Percentiles rank a stretch among this genome's conserved stretches.
Evolutionary conservation across 2,888 invertebrate species (phyloP).

Genomic region (Rhimphoctona megacephalus): DNA sequence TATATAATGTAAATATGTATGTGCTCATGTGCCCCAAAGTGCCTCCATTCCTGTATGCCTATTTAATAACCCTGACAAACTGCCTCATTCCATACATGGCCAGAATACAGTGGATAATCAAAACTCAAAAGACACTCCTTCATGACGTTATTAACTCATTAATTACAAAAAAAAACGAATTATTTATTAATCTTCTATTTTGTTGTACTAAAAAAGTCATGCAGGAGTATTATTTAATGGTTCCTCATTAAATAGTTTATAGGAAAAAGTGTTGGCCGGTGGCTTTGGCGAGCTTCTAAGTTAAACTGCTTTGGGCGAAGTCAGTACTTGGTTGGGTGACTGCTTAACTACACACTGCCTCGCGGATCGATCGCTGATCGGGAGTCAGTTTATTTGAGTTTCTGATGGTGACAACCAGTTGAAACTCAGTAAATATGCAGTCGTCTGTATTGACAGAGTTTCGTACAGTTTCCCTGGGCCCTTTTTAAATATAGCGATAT

Average conservation of each 20-base stretch:
- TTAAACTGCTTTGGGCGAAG: neutral
- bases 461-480: neutral
- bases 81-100: constrained; percentile 9
- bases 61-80: constrained; percentile 49
- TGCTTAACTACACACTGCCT: neutral
- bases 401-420: neutral
- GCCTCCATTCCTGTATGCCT: constrained; percentile 36
- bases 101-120: constrained; percentile 17
- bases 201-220: neutral
- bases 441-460: neutral
- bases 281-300: no score
- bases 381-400: neutral
- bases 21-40: constrained; percentile 15
- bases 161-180: neutral
- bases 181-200: neutral
- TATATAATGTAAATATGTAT: constrained; percentile 2
- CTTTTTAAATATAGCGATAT: neutral
- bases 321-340: neutral
- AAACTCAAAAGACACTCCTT: neutral
- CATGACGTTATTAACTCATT: neutral
- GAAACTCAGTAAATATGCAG: neutral
- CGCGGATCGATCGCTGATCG: no score
- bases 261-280: neutral
- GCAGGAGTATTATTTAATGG: neutral
- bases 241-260: neutral